These are phyloP conservation scores for Coracopsis vasa DNA, from an alignment of 2,113 vertebrate species.

Conservation along the genomic window DNA sequence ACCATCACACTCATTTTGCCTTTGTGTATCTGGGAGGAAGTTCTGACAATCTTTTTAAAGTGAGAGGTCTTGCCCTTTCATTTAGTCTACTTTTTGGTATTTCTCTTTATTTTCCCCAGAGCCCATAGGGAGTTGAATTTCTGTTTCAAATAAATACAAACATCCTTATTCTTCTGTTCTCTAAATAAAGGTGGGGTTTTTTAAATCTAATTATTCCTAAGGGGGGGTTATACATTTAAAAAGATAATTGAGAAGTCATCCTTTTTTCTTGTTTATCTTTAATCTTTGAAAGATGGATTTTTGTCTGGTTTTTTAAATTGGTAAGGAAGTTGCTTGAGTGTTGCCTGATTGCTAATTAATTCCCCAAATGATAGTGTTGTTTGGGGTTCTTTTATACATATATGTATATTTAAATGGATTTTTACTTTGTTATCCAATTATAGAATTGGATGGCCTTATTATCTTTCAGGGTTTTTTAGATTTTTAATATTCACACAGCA, in stretches of 20 bases:
- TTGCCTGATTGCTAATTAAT: not conserved
- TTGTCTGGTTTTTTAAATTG: not conserved
- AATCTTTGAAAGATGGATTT: not conserved
- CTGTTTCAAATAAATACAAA: not conserved
- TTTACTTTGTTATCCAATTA: not conserved
- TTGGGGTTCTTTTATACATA: not conserved
- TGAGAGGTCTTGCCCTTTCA: not conserved
- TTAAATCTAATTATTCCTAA: not conserved
- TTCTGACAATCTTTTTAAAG: not conserved
- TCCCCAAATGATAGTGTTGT: not conserved
- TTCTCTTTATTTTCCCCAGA: not conserved
- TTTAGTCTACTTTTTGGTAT: not conserved
- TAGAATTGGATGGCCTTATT: not conserved
- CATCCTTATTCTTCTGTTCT: not conserved
- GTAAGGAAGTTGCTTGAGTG: not conserved
- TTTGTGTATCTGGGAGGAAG: not conserved
- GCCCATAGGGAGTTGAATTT: not conserved
- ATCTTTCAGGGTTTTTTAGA: not conserved
- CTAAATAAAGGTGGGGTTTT: accelerated
- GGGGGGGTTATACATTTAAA: not conserved
- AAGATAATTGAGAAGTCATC: not conserved
- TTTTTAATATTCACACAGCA: not conserved
- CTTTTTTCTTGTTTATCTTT: not conserved
- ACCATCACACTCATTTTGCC: not conserved
- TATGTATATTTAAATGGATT: not conserved